Evolutionary conservation across 2,113 vertebrate genomes (phyloP).

Genomic region (Sylvietta virens): DNA sequence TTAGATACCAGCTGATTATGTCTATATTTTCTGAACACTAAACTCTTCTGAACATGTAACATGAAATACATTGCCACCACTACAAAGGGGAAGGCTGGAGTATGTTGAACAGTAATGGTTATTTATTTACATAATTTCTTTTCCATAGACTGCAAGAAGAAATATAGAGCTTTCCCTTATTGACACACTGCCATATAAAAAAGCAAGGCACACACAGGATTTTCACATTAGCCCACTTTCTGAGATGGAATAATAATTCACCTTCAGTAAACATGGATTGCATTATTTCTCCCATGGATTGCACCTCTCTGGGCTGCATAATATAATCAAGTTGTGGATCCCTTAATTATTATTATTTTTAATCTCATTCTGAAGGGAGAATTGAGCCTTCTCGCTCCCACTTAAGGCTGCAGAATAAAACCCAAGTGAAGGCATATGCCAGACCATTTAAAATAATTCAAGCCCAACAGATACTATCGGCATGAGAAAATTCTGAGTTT

Average conservation of each 20-base stretch:
- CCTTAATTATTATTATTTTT: constrained; percentile 23
- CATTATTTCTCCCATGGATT: background rate
- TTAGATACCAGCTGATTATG: constrained; percentile 72
- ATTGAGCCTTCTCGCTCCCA: background rate
- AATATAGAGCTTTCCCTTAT: constrained; percentile 68
- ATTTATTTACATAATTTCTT: constrained; percentile 82
- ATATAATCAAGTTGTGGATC: background rate
- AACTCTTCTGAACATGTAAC: constrained; percentile 71
- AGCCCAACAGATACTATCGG: background rate
- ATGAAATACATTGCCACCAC: constrained; percentile 72
- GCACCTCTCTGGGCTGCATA: background rate
- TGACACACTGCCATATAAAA: constrained; percentile 69
- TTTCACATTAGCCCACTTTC: constrained; percentile 58
- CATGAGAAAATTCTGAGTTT: background rate
- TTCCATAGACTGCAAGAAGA: constrained; percentile 66
- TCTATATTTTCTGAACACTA: constrained; percentile 77
- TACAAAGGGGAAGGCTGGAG: constrained; percentile 63
- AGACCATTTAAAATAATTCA: background rate
- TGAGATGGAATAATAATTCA: constrained; percentile 53
- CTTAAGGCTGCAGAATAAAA: background rate
- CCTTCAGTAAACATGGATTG: background rate
- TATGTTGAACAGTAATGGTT: constrained; percentile 72
- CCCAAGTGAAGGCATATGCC: background rate
- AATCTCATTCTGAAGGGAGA: background rate
- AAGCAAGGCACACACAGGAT: constrained; percentile 50